Evolutionary conservation across 2,888 invertebrate genomes (phyloP), one percentile per base, ranked within the genome.

Genomic region (Ennomos erosarius): DNA sequence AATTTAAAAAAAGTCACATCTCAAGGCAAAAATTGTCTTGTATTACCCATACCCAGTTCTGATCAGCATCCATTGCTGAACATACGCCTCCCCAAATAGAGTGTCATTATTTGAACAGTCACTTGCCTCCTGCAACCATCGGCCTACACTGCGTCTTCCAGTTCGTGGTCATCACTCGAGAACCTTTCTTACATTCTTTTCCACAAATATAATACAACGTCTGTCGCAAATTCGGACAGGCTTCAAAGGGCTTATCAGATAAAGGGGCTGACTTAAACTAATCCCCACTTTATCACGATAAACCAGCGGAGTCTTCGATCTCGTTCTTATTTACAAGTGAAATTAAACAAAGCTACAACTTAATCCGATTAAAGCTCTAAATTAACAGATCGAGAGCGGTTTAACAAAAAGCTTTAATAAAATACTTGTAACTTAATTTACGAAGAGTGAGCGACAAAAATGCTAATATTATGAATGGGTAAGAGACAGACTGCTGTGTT

Each of bases 261-360:
- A 53, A 58, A 53, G 48, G 40, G 34, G 10, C 52, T 44, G 38
- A 38, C 34, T 48, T n/a, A 12, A 40, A 34, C 13, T 54, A 59
- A 59, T 59, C 55, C 42, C 35, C 54, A 50, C 42, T 59, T 59
- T 46, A 55, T 42, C 50, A 55, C 35, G 55, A 42, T 59, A 59
- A 59, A 50, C 59, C 55, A 46, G 26, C 26, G 6, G 37, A 56
- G 53, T 46, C 43, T 54, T 59, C 59, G 55, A 59, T 59, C 48
- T 16, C 39, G 43, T 55, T 52, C 52, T 58, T 58, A 62, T 58
- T 58, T 51, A 52, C 57, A 58, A 54, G 52, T 55, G 40, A 55
- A 62, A 62, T 62, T 57, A 58, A 58, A 58, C 52, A 37, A 44
- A 44, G 34, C 45, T 49, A 49, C 37, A 51, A 48, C 33, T 34